Conservation (phyloP, 2,888 invertebrate species). For the Sminthurides aquaticus region DNA sequence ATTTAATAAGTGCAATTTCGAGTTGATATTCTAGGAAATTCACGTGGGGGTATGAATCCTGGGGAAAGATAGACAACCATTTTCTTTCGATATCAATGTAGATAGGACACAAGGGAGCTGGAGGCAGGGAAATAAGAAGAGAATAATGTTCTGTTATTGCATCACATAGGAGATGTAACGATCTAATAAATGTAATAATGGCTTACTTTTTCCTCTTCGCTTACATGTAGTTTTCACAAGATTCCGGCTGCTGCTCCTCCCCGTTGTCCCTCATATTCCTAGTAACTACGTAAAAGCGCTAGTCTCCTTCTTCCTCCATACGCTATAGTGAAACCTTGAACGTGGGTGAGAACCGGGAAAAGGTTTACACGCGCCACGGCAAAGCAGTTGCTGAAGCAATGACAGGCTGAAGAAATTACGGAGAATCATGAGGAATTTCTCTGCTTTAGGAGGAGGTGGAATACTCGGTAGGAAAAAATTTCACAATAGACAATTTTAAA, state of each 20-base stretch:
- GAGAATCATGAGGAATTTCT: too few species aligned
- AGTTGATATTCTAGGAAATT: slow-evolving; percentile 39
- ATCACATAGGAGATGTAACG: slow-evolving; percentile 41
- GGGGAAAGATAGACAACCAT: slow-evolving; percentile 43
- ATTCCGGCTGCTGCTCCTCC: background rate
- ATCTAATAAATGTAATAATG: slow-evolving; percentile 44
- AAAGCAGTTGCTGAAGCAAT: too few species aligned
- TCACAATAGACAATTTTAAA: too few species aligned
- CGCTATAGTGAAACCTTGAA: too few species aligned
- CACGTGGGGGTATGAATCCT: slow-evolving; percentile 38
- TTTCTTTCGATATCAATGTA: slow-evolving; percentile 44
- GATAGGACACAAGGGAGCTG: slow-evolving; percentile 42
- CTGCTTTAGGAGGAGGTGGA: too few species aligned
- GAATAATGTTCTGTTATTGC: slow-evolving; percentile 42
- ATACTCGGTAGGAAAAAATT: too few species aligned
- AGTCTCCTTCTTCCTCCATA: too few species aligned
- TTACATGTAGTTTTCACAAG: slow-evolving; percentile 4
- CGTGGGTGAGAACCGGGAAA: too few species aligned
- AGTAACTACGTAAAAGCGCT: background rate
- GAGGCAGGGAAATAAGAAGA: slow-evolving; percentile 41
- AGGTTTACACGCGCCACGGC: too few species aligned
- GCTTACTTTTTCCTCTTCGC: slow-evolving; percentile 15
- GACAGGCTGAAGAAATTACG: too few species aligned
- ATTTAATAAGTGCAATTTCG: slow-evolving; percentile 44
- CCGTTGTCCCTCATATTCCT: background rate